phyloP scores from a whole-genome alignment of 1,140 invertebrate genomes.

The Penaeus chinensis region DNA sequence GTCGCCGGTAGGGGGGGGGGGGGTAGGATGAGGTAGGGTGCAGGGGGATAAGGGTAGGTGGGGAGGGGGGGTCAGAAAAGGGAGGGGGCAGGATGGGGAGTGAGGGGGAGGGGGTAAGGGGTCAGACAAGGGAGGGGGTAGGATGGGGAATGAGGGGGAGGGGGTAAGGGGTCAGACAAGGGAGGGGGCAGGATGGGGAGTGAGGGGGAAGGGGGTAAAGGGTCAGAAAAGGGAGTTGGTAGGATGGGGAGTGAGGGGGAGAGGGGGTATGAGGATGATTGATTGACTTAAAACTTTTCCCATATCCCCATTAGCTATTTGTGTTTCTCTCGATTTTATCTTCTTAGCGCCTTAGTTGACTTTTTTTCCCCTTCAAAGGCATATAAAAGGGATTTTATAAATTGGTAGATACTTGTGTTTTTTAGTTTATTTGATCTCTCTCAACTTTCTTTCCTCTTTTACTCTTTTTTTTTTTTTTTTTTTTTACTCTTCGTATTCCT shows the following conservation, averaged over 20 bases:
- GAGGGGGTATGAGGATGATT: too few species aligned
- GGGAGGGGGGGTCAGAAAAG: background rate
- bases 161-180: background rate
- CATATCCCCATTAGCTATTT: too few species aligned
- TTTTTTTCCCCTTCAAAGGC: too few species aligned
- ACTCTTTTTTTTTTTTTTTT: too few species aligned
- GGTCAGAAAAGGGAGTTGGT: background rate
- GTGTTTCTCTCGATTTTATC: too few species aligned
- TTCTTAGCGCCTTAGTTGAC: too few species aligned
- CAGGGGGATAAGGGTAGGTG: background rate
- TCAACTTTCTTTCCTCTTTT: too few species aligned
- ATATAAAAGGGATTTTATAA: too few species aligned
- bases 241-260: background rate
- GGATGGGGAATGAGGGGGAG: background rate
- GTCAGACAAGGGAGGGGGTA: background rate
- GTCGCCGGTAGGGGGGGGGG: background rate
- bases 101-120: background rate
- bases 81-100: background rate
- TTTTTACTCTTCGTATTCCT: too few species aligned
- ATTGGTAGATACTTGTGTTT: too few species aligned
- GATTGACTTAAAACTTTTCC: too few species aligned
- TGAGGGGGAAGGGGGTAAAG: background rate
- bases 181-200: background rate
- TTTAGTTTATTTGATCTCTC: too few species aligned
- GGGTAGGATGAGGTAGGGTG: background rate